Evolutionary conservation across 2,888 invertebrate species (phyloP).

Genomic region (Rhogogaster chlorosoma): DNA sequence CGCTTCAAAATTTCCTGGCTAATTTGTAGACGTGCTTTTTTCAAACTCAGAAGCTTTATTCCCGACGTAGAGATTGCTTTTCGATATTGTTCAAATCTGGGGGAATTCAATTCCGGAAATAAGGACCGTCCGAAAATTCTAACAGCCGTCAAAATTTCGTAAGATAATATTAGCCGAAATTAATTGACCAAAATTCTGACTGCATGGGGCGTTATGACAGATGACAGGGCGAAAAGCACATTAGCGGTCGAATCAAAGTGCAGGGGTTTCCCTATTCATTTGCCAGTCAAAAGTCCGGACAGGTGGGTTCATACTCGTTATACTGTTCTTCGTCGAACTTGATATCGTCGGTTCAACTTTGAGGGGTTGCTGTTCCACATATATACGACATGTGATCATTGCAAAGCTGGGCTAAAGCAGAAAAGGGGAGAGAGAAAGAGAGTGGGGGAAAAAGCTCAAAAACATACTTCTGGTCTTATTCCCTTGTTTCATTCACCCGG

Average conservation of each 20-base stretch:
- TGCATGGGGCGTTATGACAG: background rate
- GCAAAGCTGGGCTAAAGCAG: background rate
- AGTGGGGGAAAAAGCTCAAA: background rate
- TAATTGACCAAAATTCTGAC: background rate
- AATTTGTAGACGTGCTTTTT: too few species aligned
- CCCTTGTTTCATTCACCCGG: background rate
- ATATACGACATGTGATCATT: background rate
- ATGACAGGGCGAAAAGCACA: background rate
- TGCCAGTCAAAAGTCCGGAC: background rate
- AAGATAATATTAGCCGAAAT: background rate
- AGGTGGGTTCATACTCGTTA: background rate
- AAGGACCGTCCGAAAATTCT: background rate
- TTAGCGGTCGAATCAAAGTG: background rate
- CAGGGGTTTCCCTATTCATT: background rate
- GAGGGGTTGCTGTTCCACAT: too few species aligned
- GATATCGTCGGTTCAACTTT: background rate
- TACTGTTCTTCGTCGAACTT: background rate
- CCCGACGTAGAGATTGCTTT: too few species aligned
- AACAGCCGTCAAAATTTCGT: background rate
- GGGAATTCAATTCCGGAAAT: background rate
- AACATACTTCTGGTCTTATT: background rate
- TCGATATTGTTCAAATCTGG: too few species aligned
- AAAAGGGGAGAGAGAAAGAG: background rate
- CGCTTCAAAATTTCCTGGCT: too few species aligned
- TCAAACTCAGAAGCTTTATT: too few species aligned